Conservation (phyloP, 2,113 vertebrate genomes). For the Dasyurus viverrinus region DNA sequence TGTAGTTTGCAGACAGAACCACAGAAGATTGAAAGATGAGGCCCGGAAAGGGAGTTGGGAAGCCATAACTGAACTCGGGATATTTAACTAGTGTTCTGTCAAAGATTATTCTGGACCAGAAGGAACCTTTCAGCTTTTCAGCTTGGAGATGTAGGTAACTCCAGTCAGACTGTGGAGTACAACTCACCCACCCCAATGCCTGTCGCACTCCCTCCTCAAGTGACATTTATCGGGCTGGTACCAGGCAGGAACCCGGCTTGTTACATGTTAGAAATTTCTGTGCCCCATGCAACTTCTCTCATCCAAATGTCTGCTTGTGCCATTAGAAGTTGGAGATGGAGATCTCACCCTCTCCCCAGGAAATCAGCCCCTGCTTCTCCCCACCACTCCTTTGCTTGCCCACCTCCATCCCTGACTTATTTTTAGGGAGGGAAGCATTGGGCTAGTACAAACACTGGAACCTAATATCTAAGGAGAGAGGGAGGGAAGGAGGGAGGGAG, state of each 20-base stretch:
- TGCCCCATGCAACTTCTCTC: background rate
- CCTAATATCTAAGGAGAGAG: background rate
- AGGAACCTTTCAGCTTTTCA: background rate
- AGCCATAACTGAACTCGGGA: background rate
- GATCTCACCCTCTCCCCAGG: background rate
- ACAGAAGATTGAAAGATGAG: background rate
- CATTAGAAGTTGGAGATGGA: background rate
- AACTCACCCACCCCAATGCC: background rate
- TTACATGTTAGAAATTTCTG: background rate
- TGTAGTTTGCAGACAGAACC: background rate
- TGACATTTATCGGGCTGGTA: background rate
- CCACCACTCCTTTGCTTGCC: background rate
- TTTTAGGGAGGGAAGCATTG: background rate
- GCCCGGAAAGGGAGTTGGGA: background rate
- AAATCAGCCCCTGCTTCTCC: background rate
- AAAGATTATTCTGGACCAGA: background rate
- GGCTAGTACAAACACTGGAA: background rate
- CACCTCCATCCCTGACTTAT: background rate
- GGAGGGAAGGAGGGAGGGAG: no score
- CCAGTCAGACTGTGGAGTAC: no score
- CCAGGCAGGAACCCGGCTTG: background rate
- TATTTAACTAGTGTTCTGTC: background rate
- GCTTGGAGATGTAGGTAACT: background rate
- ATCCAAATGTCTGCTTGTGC: background rate
- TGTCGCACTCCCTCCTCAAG: background rate